Base-by-base conservation (phyloP, 1,140 invertebrate species). In the Drosophila saltans region DNA sequence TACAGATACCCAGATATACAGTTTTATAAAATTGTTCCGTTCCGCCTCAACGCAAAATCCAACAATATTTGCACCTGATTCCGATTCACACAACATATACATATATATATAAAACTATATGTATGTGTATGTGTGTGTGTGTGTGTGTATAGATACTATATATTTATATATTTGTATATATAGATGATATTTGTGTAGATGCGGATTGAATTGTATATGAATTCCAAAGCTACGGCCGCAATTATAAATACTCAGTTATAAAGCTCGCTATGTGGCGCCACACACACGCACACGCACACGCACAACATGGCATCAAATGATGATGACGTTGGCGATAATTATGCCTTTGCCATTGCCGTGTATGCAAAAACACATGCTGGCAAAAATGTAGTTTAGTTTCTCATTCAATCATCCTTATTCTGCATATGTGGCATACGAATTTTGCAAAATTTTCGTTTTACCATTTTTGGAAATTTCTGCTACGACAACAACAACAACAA, bases 31-130 rank as follows among this genome's bases (percentile, higher is more conserved):
- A 76, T 61, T 65, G 69, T 61, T 48, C 40, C 62, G 58, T 66
- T 64, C 52, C 24, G 43, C 40, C 41, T 70, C 74, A 68, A 57
- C 69, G 75, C 58, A 86, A 86, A 86, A 88, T 88, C 69, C 75
- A 86, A 88, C 73, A 86, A 86, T 88, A 88, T 86, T 86, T 89
- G 84, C 83, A 89, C 76, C 83, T 88, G 80, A 88, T 88, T 83
- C 72, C 57, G 63, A 59, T 24, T 62, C 28, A 66, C 40, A 74
- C 39, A 72, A 28, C 24, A 28, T 16, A 66, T 45, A n/a, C 6
- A 39, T 3, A 30, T 4, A 30, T 4, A 30, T 2, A 30, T 30
- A 30, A 3, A 61, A 21, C 16, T 24, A 26, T 36, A 55, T 52
- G 16, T 30, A 63, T 58, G 62, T 68, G 9, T 21, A 36, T n/a